These are phyloP conservation scores for Clupea harengus DNA, from an alignment of 2,113 vertebrate species.

Conservation along the genomic window DNA sequence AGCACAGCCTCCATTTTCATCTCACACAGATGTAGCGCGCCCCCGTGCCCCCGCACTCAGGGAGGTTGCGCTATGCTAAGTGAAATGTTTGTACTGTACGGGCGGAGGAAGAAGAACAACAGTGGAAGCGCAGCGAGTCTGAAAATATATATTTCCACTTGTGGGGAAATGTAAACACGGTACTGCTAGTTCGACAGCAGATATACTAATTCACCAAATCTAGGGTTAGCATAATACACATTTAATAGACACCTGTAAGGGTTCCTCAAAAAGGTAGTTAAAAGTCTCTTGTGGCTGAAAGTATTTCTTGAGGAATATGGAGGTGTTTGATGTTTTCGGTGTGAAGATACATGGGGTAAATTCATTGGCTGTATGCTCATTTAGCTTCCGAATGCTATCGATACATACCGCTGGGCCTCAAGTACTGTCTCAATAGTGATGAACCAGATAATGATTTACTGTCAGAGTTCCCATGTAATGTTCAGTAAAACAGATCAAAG, in stretches of 20 bases:
- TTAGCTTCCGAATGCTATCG: not conserved
- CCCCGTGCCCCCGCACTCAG: constrained; percentile 20
- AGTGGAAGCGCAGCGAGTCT: not conserved
- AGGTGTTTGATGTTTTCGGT: not conserved
- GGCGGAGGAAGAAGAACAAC: constrained; percentile 13
- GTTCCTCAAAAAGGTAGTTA: not conserved
- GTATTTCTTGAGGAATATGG: not conserved
- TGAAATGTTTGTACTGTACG: not conserved
- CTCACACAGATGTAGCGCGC: not conserved
- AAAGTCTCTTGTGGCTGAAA: not conserved
- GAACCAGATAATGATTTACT: not conserved
- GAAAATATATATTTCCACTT: not conserved
- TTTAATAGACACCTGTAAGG: not conserved
- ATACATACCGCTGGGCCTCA: not conserved
- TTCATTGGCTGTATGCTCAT: not conserved
- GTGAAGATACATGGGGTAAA: not conserved
- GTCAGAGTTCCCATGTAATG: not conserved
- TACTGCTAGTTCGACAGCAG: not conserved
- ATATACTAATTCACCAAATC: not conserved
- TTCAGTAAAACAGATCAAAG: not conserved
- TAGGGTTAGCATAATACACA: not conserved
- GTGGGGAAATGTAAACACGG: not conserved
- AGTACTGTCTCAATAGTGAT: not conserved
- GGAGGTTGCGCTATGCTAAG: not conserved
- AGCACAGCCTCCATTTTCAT: constrained; percentile 30